Evolutionary conservation across 1,140 invertebrate genomes (phyloP).

Genomic region (Frieseomelitta varia): DNA sequence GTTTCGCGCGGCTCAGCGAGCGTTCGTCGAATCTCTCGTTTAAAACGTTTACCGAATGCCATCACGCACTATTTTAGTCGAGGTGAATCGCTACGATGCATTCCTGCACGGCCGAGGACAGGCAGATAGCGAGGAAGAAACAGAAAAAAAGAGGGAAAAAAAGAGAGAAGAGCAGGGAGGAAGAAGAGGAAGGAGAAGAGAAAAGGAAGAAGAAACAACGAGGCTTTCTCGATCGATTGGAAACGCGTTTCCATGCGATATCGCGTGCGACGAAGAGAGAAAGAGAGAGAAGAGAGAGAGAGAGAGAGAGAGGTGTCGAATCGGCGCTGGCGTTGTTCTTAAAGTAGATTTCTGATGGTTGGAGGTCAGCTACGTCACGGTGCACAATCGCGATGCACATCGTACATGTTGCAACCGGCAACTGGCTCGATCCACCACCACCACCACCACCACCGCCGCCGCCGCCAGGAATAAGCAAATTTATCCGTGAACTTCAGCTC

Average conservation of each 20-base stretch:
- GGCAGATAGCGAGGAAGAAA: constrained; percentile 12
- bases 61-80: constrained; percentile 68
- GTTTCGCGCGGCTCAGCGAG: too few relatives aligned
- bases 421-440: background rate
- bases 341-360: constrained; percentile 6
- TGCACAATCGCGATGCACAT: background rate
- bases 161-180: background rate
- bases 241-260: background rate
- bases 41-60: constrained; percentile 64
- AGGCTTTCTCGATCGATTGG: background rate
- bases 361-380: constrained; percentile 6
- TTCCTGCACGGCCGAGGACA: constrained; percentile 37
- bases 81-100: constrained; percentile 37
- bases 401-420: constrained; percentile 7
- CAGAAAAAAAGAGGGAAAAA: background rate
- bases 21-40: background rate
- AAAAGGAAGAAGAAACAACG: background rate
- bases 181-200: background rate
- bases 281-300: too few relatives aligned
- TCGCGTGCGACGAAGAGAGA: too few relatives aligned
- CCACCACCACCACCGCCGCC: too few relatives aligned
- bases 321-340: background rate
- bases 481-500: constrained; percentile 13
- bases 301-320: background rate
- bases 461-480: background rate